Percentiles rank a stretch among this genome's conserved stretches.
phyloP scores from a whole-genome alignment of 2,113 vertebrate species.

The Chaenocephalus aceratus region DNA sequence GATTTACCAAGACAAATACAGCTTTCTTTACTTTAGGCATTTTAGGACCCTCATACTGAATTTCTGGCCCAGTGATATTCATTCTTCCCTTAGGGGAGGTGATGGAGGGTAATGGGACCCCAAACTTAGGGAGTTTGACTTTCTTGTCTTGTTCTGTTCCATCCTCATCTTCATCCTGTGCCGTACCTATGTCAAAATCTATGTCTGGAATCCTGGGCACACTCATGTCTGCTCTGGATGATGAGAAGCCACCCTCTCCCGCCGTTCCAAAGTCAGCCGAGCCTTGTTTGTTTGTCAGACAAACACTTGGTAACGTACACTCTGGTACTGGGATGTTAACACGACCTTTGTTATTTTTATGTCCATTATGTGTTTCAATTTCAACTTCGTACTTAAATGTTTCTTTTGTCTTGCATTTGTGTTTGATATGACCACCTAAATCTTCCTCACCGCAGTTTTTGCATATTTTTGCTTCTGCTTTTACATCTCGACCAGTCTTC shows the following conservation, averaged over 20 bases:
- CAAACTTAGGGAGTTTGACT: slow-evolving; percentile 86
- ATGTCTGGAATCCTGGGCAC: slow-evolving; percentile 78
- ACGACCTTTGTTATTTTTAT: slow-evolving; percentile 39
- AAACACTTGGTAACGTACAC: slow-evolving; percentile 41
- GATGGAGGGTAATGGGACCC: slow-evolving; percentile 80
- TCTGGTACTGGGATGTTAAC: slow-evolving; percentile 25
- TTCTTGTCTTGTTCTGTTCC: slow-evolving; percentile 67
- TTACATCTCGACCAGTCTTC: slow-evolving; percentile 59
- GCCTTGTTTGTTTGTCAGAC: slow-evolving; percentile 10
- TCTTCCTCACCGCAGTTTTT: slow-evolving; percentile 37
- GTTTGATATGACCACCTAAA: slow-evolving; percentile 28
- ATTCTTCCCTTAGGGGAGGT: slow-evolving; percentile 57
- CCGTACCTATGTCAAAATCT: slow-evolving; percentile 75
- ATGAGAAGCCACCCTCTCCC: slow-evolving; percentile 19
- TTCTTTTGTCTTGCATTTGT: slow-evolving; percentile 5
- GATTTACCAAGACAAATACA: slow-evolving; percentile 81
- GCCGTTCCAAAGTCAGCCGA: slow-evolving; percentile 6
- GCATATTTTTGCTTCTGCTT: slow-evolving; percentile 57
- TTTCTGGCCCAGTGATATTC: slow-evolving; percentile 61
- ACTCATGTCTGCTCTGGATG: slow-evolving; percentile 57
- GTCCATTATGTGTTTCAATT: slow-evolving; percentile 46
- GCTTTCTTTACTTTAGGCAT: slow-evolving; percentile 82
- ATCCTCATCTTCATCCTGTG: slow-evolving; percentile 62
- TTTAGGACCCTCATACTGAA: slow-evolving; percentile 76
- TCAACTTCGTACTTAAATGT: slow-evolving; percentile 40